Evolutionary conservation across 2,113 vertebrate genomes (phyloP), one percentile per base, ranked within the genome.

Genomic region (Anoura caudifer): DNA sequence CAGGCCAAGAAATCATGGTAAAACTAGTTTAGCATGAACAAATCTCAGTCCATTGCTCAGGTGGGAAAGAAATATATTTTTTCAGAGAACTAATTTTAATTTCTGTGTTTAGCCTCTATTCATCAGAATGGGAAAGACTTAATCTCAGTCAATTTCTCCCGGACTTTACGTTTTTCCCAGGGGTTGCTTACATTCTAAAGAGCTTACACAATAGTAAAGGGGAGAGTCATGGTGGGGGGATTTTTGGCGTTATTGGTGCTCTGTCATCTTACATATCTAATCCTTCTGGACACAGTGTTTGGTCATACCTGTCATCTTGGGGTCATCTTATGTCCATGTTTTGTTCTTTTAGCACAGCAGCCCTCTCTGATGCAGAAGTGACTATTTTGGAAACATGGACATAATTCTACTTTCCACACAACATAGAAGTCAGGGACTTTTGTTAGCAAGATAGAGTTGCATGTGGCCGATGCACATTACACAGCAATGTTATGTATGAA

Each of bases 381-480:
- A 36, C 56, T 31, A 12, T 80, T 63, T 17, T 52, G 36, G 72
- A 90, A 36, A 69, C 19, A 38, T 28, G 15, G 43, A n/a, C 69
- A 80, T 93, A 54, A 47, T 93, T 86, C n/a, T 26, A 16, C 38
- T 95, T 73, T 87, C 47, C 38, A 69, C n/a, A 45, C 1, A 20
- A 38, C 72, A 56, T 38, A 54, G 19, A 36, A 7, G 52, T 31
- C 20, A 20, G 31, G 45, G 41, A 56, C 47, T 87, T 75, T 59
- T 47, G 45, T 72, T 41, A 88, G 26, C 22, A 63, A 41, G 12
- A 12, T 52, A 16, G 72, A 65, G 15, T 88, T 83, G 63, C 14
- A 7, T 1, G 1, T n/a, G 70, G 41, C 16, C 31, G 50, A 77
- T n/a, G 36, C 17, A 75, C 14, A 79, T 1, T 17, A 26, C 7